These are phyloP conservation scores for Drosophila setifemur DNA, from an alignment of 1,140 invertebrate species.

Conservation along the genomic window DNA sequence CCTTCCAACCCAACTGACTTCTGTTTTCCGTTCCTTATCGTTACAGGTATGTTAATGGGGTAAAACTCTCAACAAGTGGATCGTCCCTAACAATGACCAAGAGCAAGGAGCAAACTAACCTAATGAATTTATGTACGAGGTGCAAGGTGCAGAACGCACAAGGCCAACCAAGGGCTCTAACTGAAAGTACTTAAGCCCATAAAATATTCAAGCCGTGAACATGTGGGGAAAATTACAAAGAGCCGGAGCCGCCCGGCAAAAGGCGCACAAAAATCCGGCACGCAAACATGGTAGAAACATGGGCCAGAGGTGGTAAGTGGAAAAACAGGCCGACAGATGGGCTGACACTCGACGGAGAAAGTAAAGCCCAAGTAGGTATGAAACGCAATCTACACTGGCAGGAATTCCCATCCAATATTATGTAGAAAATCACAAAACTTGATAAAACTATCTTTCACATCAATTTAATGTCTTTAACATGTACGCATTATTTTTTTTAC, in stretches of 20 bases:
- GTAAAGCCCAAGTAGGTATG: conserved; percentile 7
- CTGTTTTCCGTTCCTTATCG: conserved; percentile 9
- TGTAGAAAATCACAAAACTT: too few relatives aligned
- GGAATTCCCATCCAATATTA: too few relatives aligned
- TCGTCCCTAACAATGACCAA: too few relatives aligned
- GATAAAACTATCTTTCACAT: too few relatives aligned
- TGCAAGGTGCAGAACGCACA: conserved; percentile 63
- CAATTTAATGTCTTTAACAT: too few relatives aligned
- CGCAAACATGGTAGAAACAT: conserved; percentile 19
- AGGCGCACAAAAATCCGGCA: conserved; percentile 39
- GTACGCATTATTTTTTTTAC: not conserved
- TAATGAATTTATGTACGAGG: conserved; percentile 73
- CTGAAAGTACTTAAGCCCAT: conserved; percentile 78
- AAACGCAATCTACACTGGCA: not conserved
- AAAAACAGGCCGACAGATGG: conserved; percentile 11
- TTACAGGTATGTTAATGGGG: conserved; percentile 41
- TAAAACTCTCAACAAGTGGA: conserved; percentile 38
- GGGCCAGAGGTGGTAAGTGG: not conserved
- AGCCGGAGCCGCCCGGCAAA: conserved; percentile 24
- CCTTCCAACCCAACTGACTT: not conserved
- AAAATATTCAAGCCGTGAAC: conserved; percentile 78
- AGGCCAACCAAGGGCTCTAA: conserved; percentile 57
- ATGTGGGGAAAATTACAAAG: conserved; percentile 75
- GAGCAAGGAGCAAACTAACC: conserved; percentile 58
- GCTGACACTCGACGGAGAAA: not conserved